Base-by-base conservation (phyloP, 2,888 invertebrate species). In the Synergus itoensis region DNA sequence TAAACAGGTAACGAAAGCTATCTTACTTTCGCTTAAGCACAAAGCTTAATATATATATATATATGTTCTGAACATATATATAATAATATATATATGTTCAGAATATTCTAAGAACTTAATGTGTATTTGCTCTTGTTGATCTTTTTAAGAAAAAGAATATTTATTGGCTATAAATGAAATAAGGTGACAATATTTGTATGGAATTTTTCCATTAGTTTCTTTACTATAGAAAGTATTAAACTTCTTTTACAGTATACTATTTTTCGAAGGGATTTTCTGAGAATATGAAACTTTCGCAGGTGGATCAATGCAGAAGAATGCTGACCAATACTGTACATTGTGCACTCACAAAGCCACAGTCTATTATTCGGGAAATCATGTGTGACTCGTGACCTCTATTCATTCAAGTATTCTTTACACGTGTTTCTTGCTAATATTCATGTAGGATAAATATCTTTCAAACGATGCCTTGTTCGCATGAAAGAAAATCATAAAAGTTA, bases 301-400 rank as follows among this genome's bases (percentile, higher is more conserved):
- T 65, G 41, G n/a, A 18, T 65, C 43, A 41, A 12, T 67, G 45
- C 14, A 21, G 67, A 45, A 67, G 12, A 67, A 45, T 67, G 67
- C 67, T 67, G 67, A 67, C 45, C 67, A 67, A 21, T 67, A 67
- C 43, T 21, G 67, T 21, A 14, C 43, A 18, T 67, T 67, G 43
- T 67, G 21, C 43, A 12, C 45, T 40, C 41, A 64, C 64, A 64
- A 64, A 45, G 43, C 28, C 18, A 28, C 45, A 18, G 43, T 41
- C 67, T 45, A 67, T 67, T 67, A 45, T 67, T 45, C 67, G 21
- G 45, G 14, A 67, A 67, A 45, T 67, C 45, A 67, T 43, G 16
- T 67, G 18, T 45, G 11, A 43, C 43, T 67, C 43, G 28, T 28
- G 28, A 67, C 67, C 67, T 67, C 67, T 21, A 67, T 67, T 43